Evolutionary conservation across 2,113 vertebrate species (phyloP).

Genomic region (Noturus placidus): DNA sequence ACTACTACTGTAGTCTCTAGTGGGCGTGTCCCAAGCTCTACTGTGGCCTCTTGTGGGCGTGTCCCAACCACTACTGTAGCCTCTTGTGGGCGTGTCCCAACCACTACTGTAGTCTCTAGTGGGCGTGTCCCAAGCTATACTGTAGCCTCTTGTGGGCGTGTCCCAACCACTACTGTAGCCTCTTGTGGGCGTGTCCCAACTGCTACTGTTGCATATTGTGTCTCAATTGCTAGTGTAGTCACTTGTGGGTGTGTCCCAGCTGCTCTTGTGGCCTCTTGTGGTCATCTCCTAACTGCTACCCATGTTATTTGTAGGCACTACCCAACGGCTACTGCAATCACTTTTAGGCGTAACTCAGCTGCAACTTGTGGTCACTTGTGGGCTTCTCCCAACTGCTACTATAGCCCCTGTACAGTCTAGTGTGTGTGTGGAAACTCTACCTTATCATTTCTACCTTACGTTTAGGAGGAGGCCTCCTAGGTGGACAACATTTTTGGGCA

Average conservation of each 20-base stretch:
- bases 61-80: neutral
- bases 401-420: neutral
- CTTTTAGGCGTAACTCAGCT: no score
- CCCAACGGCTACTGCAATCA: no score
- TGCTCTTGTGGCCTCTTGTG: neutral
- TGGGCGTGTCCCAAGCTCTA: neutral
- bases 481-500: no score
- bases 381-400: neutral
- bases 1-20: rapidly evolving
- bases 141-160: neutral
- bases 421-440: neutral
- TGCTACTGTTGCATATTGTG: neutral
- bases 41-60: neutral
- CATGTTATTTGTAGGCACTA: no score
- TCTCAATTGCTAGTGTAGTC: no score
- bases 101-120: neutral
- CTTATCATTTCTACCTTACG: no score
- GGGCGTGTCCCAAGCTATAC: neutral
- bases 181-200: no score
- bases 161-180: neutral
- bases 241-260: no score
- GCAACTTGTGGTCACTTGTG: no score
- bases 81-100: neutral
- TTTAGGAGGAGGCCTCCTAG: no score
- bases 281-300: no score